Base-by-base conservation (phyloP, 2,888 invertebrate genomes). In the Cacoxenus indagator region DNA sequence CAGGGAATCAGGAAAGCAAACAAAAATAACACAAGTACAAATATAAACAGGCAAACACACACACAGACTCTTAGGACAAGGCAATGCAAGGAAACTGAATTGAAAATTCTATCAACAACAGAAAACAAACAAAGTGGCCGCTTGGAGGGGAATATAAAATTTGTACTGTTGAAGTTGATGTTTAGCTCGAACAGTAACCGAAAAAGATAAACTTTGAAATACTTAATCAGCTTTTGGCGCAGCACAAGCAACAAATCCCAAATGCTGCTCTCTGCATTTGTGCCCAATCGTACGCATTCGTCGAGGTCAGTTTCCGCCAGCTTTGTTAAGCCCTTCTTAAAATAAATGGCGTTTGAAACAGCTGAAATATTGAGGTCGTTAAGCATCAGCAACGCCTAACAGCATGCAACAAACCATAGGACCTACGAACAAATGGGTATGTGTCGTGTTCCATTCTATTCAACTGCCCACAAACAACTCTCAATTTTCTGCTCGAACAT, bases 61-160 rank as follows among this genome's bases (percentile, higher is more conserved):
- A 9, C n/a, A 55, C 6, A 8, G 11, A 55, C 55, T 27, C 14
- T 27, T 26, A 26, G 27, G 48, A n/a, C 26, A 26, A 1, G 26
- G 17, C 17, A 55, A 26, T 27, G 14, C 17, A 57, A 27, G 27
- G 17, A 61, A 61, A 61, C 37, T 27, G 22, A 61, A 61, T 61
- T 61, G 59, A 61, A 61, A 61, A 61, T 37, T 31, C 31, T 55
- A 24, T 27, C 29, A 17, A 57, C 55, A 27, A 55, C 17, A 29
- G 22, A 6, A 61, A 61, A 37, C 31, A 37, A 61, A 61, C 37
- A 61, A 37, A 19, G n/a, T 8, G n/a, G 11, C n/a, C n/a, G n/a
- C 45, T 43, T n/a, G 45, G 11, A 27, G 27, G 27, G 1, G 27
- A 9, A 57, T 1, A 27, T 14, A 57, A 55, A 26, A 6, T 11